A percentile compares a stretch with the other conserved stretches of the same genome.
Evolutionary conservation across 2,888 invertebrate genomes (phyloP).

Genomic region (Volucella inanis): DNA sequence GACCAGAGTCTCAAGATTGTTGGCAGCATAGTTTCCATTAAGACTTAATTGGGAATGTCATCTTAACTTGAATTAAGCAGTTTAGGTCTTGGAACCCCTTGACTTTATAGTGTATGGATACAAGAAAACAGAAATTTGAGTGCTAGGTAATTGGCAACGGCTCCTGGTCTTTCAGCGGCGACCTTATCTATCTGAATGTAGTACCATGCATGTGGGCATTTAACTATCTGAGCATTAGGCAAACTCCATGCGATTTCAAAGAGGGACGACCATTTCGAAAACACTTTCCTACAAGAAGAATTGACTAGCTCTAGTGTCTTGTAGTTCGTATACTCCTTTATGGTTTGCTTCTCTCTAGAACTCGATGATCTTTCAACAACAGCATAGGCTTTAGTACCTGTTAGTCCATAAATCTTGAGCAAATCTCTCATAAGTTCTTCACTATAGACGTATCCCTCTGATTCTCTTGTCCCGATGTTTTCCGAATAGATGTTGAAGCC

Average conservation of each 20-base stretch:
- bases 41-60: slow-evolving; percentile 39
- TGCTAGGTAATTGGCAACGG: slow-evolving; percentile 81
- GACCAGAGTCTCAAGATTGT: slow-evolving; percentile 77
- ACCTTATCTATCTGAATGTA: slow-evolving; percentile 78
- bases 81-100: slow-evolving; percentile 75
- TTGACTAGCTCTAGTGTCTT: slow-evolving; percentile 72
- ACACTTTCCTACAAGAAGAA: slow-evolving; percentile 69
- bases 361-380: slow-evolving; percentile 78
- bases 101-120: slow-evolving; percentile 77
- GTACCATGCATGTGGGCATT: slow-evolving; percentile 77
- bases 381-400: slow-evolving; percentile 71
- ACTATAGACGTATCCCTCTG: slow-evolving; percentile 78
- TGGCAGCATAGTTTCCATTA: too few species aligned
- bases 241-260: slow-evolving; percentile 79
- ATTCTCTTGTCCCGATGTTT: slow-evolving; percentile 78
- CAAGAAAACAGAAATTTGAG: slow-evolving; percentile 79
- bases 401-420: slow-evolving; percentile 77
- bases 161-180: slow-evolving; percentile 76
- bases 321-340: slow-evolving; percentile 75
- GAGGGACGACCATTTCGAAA: slow-evolving; percentile 77
- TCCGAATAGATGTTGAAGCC: slow-evolving; percentile 80
- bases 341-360: slow-evolving; percentile 77
- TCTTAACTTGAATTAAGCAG: slow-evolving; percentile 29
- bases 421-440: slow-evolving; percentile 79
- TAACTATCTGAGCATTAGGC: slow-evolving; percentile 8